A percentile compares a stretch with the other conserved stretches of the same genome.
Conservation (phyloP, 2,888 invertebrate species). For the Sipha maydis region DNA sequence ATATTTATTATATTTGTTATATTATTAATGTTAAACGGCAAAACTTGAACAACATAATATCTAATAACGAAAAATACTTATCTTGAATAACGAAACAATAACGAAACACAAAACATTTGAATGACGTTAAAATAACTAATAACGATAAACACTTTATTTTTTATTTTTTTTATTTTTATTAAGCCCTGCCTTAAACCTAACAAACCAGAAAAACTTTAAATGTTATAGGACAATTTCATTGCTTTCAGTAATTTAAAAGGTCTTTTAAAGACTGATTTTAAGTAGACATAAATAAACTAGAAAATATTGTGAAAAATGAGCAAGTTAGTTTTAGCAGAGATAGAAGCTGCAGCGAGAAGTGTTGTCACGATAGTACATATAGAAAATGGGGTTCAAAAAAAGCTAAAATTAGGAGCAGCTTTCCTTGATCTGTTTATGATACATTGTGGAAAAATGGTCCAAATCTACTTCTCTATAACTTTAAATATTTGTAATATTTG, state of each 20-base stretch:
- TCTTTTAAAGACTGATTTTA: constrained; percentile 20
- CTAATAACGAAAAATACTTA: no score
- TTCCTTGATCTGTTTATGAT: constrained; percentile 1
- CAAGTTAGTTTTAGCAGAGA: constrained; percentile 2
- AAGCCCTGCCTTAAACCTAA: constrained; percentile 23
- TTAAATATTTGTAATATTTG: no score
- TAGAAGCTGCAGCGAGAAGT: background rate
- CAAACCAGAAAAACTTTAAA: background rate
- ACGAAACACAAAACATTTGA: no score
- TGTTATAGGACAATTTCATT: constrained; percentile 10
- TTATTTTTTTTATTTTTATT: no score
- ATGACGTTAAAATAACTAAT: no score
- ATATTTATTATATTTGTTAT: no score
- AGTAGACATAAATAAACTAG: constrained; percentile 15
- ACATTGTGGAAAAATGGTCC: background rate
- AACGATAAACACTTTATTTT: no score
- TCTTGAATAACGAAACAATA: no score
- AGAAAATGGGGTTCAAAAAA: background rate
- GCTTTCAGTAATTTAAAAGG: constrained; percentile 5
- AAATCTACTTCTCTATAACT: no score
- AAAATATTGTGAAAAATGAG: constrained; percentile 7
- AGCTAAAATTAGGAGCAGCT: background rate
- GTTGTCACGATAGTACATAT: background rate
- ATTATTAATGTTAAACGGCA: no score
- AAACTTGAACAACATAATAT: no score